phyloP scores from a whole-genome alignment of 2,113 vertebrate genomes.

The Megaceryle torquata region DNA sequence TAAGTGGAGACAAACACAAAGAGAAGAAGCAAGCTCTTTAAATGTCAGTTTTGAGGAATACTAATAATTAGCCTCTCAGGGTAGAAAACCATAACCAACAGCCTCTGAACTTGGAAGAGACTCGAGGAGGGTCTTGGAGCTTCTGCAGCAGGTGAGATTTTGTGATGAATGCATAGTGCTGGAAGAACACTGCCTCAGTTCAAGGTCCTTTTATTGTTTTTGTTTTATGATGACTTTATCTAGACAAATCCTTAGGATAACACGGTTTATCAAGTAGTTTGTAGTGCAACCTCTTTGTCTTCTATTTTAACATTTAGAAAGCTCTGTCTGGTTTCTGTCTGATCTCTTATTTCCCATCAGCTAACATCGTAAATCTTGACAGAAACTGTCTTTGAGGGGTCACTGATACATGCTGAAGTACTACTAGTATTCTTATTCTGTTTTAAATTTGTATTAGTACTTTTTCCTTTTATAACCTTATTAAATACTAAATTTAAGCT shows the following conservation, averaged over 20 bases:
- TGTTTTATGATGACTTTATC: neutral
- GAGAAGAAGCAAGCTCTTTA: neutral
- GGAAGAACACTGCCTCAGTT: neutral
- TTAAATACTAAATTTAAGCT: neutral
- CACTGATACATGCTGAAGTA: neutral
- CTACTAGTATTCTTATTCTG: neutral
- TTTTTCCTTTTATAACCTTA: neutral
- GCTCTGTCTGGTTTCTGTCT: neutral
- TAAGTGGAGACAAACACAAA: neutral
- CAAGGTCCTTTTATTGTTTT: neutral
- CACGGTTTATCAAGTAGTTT: neutral
- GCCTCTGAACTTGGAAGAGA: neutral
- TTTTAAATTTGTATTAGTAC: neutral
- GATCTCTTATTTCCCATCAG: neutral
- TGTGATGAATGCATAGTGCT: neutral
- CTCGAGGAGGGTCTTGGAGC: neutral
- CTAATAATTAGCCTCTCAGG: neutral
- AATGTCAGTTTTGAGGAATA: neutral
- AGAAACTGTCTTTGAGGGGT: neutral
- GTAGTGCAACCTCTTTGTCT: neutral
- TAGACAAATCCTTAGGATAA: too few relatives aligned
- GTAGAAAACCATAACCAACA: neutral
- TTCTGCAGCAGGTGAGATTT: neutral
- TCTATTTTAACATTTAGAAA: neutral
- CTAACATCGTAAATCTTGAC: neutral